These are phyloP conservation scores for Nylanderia fulva DNA, from an alignment of 1,140 invertebrate genomes.

Conservation along the genomic window DNA sequence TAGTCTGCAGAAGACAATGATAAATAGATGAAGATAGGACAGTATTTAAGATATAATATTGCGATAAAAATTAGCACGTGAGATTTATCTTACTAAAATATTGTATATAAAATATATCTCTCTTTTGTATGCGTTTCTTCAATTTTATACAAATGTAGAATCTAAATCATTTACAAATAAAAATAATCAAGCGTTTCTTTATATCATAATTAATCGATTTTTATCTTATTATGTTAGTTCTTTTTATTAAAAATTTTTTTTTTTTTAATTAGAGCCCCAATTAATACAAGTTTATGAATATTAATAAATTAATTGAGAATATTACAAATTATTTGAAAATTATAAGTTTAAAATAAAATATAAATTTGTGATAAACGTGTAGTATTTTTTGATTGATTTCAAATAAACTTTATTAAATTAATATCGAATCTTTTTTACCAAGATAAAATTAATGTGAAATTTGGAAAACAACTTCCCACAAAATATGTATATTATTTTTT, in stretches of 20 bases:
- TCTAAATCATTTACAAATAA: not conserved
- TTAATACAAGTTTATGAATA: not conserved
- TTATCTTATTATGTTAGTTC: not conserved
- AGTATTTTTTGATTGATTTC: not conserved
- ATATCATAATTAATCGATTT: not conserved
- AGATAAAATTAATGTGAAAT: slow-evolving; percentile 27
- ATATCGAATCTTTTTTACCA: not conserved
- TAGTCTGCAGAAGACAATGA: slow-evolving; percentile 35
- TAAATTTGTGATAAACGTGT: not conserved
- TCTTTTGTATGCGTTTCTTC: too few species aligned
- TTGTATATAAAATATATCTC: too few species aligned
- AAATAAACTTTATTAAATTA: not conserved
- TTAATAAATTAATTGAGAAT: not conserved
- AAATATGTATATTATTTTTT: not conserved
- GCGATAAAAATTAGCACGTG: slow-evolving; percentile 10
- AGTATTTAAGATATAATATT: not conserved
- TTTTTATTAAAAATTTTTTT: too few species aligned
- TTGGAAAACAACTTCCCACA: not conserved
- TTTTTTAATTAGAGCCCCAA: not conserved
- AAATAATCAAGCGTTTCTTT: not conserved
- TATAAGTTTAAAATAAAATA: not conserved
- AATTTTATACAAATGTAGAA: not conserved
- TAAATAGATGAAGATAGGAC: slow-evolving; percentile 22
- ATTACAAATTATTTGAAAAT: not conserved
- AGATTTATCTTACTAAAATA: slow-evolving; percentile 14